Percentiles rank a stretch among this genome's conserved stretches.
Conservation (phyloP, 2,888 invertebrate species). For the Hyposoter didymator region DNA sequence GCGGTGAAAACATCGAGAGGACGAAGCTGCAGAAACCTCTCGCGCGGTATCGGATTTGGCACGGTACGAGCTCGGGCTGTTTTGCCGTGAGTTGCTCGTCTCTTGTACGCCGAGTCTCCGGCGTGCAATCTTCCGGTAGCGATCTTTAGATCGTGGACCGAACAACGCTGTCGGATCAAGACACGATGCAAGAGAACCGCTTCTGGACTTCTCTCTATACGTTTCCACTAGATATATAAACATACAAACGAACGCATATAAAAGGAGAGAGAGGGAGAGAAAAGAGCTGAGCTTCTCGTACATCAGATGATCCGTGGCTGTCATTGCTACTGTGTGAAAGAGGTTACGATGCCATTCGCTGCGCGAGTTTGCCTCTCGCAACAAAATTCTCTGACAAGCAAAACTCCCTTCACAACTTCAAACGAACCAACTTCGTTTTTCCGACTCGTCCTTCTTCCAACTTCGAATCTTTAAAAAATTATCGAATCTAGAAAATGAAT, state of each 20-base stretch:
- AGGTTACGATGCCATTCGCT: conserved; percentile 74
- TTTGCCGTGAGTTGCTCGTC: conserved; percentile 47
- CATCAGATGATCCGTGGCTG: conserved; percentile 76
- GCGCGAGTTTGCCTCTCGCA: conserved; percentile 47
- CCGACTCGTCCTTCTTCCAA: background rate
- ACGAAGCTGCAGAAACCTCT: conserved; percentile 67
- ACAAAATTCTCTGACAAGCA: conserved; percentile 5
- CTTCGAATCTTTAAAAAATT: too few relatives aligned
- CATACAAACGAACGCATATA: background rate
- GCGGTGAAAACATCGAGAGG: conserved; percentile 43
- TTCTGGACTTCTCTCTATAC: conserved; percentile 46
- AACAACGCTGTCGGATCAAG: conserved; percentile 22
- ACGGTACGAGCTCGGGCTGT: conserved; percentile 58
- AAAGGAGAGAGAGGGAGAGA: background rate
- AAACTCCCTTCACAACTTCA: background rate
- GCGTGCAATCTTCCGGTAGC: conserved; percentile 73
- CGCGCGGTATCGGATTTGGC: conserved; percentile 67
- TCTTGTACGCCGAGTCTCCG: conserved; percentile 2
- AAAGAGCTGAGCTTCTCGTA: conserved; percentile 57
- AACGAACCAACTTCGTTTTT: background rate
- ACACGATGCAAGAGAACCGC: conserved; percentile 17
- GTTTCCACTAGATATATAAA: conserved; percentile 7
- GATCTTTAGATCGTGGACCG: conserved; percentile 73
- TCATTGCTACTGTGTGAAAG: conserved; percentile 77
- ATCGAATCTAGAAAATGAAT: background rate